Evolutionary conservation across 2,797 vertebrate species (phyloP), one percentile per base, ranked within the genome.

Genomic region (Acridotheres tristis): DNA sequence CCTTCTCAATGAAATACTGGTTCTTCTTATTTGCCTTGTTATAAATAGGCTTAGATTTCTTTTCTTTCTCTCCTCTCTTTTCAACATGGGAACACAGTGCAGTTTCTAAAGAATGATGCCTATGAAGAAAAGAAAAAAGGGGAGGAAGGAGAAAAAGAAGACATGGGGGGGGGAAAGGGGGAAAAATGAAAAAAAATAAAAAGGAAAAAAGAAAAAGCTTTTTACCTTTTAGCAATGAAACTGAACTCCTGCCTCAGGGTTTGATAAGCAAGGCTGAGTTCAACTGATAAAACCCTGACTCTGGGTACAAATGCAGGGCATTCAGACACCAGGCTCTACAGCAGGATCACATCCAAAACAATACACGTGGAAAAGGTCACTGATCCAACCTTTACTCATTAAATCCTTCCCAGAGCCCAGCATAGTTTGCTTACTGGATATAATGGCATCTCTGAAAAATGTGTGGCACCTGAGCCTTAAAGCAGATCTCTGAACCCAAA

Each of bases 21-120:
- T 67, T 76, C 30, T 84, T 83, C 30, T 68, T 90, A 96, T 88
- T 96, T 93, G 89, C 77, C 93, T 90, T 93, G 74, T 86, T 88
- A 96, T 61, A 88, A 91, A 81, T 42, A 95, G 79, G 79, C 59
- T 92, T 88, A 91, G 48, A 62, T 87, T 85, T 34, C 36, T 7
- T 21, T 92, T 74, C 14, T 57, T 5, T 18, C 21, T 34, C 9
- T 16, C 18, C 23, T 15, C 8, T 51, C 59, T 84, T 94, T 89
- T 69, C 79, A 84, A 62, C 47, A 27, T 0, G 0, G 40, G 13
- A 89, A 25, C n/a, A 18, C 3, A 25, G 40, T 7, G 13, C 16
- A 78, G 6, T 58, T 89, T 65, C 79, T 74, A 62, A 89, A 85
- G 57, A 58, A 69, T 32, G 48, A 40, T 67, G 27, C 40, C 10